phyloP scores from a whole-genome alignment of 2,797 vertebrate species.

The Myotis myotis region DNA sequence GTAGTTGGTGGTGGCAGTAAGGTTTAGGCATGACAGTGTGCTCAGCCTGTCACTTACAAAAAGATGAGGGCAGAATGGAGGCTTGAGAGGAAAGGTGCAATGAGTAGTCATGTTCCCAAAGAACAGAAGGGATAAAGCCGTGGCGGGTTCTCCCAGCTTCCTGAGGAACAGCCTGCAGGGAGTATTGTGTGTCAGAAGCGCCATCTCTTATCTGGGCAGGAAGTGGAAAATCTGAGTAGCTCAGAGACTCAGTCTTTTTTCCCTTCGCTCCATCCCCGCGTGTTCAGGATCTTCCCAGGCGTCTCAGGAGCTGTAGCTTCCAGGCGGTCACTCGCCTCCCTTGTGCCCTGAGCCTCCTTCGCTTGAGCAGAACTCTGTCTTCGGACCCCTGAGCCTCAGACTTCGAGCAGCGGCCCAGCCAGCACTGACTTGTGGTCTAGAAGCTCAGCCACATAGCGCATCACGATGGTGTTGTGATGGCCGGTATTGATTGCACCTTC shows the following conservation, averaged over 20 bases:
- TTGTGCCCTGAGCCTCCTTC: neutral
- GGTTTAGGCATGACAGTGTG: neutral
- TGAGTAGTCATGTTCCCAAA: constrained; percentile 51
- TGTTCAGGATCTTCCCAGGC: constrained; percentile 52
- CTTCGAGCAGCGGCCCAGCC: neutral
- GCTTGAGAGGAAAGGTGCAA: neutral
- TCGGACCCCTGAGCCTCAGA: neutral
- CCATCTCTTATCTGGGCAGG: constrained; percentile 67
- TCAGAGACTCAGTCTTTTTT: neutral
- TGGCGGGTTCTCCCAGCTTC: constrained; percentile 40
- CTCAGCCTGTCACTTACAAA: neutral
- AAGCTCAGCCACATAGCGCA: neutral
- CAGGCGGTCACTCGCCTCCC: neutral
- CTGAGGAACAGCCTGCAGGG: constrained; percentile 55
- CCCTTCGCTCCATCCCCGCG: neutral
- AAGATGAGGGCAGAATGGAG: neutral
- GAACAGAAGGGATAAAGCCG: neutral
- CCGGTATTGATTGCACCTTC: neutral
- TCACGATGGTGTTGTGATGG: neutral
- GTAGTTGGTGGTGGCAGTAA: neutral
- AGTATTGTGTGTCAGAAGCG: neutral
- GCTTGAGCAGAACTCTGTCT: neutral
- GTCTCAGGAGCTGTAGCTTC: constrained; percentile 12
- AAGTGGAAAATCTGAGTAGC: constrained; percentile 69
- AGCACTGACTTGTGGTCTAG: neutral